Base-by-base conservation (phyloP, 1,140 invertebrate species). In the Hyphantria cunea region DNA sequence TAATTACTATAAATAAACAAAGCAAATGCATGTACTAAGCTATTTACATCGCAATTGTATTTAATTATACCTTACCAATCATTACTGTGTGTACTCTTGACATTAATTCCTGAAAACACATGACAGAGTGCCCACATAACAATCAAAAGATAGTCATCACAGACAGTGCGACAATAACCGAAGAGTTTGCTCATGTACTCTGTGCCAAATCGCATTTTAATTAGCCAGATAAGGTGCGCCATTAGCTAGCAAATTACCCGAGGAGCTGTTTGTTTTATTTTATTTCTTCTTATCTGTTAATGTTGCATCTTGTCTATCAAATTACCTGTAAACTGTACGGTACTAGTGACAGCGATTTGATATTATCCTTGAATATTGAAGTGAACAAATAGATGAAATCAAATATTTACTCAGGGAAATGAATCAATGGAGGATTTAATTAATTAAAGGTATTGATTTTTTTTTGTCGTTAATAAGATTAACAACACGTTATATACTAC, bases 171-270 rank as follows among this genome's bases (percentile, higher is more conserved):
- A 80, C 78, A 82, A 83, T 84, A 76, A 68, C 37, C 68, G 66
- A 72, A 54, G 31, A 39, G 11, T 7, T 6, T 12, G 10, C 12
- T 34, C 58, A 68, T 75, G 68, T 63, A 68, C 61, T 70, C 64
- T 74, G 79, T 84, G 82, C 84, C 76, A 87, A 89, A 89, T 89
- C 80, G 84, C 79, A 81, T 85, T 87, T 89, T 87, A 89, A 89
- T 89, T 89, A 87, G 78, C 34, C 51, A 86, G 83, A 87, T 86
- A 89, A 86, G 82, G 68, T 64, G 63, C 50, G 79, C 74, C 84
- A 83, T 87, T 89, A 86, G 82, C 79, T 74, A 74, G 80, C 77
- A 84, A 84, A 89, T 89, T 87, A 80, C 79, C 76, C 76, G 66
- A 54, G 64, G 64, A 77, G 62, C 73, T 78, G 75, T 81, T 76